Conservation (phyloP, 2,888 invertebrate species). For the Hirtodrosophila trivittata region DNA sequence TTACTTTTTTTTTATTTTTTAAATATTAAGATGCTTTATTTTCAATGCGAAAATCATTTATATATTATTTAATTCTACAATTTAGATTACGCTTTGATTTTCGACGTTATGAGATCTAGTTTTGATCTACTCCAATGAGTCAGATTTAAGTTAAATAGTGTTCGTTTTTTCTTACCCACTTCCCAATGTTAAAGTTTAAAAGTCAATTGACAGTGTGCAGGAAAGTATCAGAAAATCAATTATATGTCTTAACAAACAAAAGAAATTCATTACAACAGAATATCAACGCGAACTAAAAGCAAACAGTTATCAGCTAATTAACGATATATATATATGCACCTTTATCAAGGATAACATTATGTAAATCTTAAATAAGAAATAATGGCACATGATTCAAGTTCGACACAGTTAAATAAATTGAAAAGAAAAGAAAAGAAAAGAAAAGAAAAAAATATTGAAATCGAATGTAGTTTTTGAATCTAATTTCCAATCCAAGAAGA, state of each 20-base stretch:
- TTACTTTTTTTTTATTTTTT: constrained; percentile 7
- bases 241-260: not conserved
- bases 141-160: constrained; percentile 16
- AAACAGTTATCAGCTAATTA: not conserved
- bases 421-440: constrained; percentile 7
- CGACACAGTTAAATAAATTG: not conserved
- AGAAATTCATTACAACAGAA: too few species aligned
- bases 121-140: not conserved
- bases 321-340: constrained; percentile 12
- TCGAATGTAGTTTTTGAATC: constrained; percentile 35
- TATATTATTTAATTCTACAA: not conserved
- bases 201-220: constrained; percentile 32
- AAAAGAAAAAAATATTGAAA: constrained; percentile 15
- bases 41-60: constrained; percentile 3
- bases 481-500: constrained; percentile 13
- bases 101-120: not conserved
- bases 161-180: constrained; percentile 28
- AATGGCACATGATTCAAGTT: constrained; percentile 2
- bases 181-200: constrained; percentile 27
- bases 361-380: constrained; percentile 26
- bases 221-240: not conserved
- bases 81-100: too few species aligned
- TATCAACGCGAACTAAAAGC: too few species aligned
- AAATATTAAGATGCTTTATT: constrained; percentile 19
- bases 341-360: constrained; percentile 24